Conservation (phyloP, 2,888 invertebrate genomes). For the Imbricaverruca yamaguchii region DNA sequence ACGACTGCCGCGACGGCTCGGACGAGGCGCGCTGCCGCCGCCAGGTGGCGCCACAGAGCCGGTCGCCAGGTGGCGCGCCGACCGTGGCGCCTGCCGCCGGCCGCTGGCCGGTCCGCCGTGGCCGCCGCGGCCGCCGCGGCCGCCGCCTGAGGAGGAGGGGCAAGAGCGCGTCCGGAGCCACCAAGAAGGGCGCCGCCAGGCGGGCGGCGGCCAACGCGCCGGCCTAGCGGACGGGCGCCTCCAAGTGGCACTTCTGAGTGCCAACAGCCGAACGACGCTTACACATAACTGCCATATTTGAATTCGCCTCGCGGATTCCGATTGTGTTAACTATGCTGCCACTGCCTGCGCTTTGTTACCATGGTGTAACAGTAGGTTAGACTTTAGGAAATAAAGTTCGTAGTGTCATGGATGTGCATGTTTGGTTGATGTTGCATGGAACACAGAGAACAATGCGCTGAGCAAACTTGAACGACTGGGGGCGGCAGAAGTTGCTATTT, state of each 20-base stretch:
- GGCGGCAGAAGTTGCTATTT: background rate
- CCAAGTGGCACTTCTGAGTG: background rate
- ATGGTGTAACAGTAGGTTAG: slow-evolving; percentile 2
- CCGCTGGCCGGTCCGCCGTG: background rate
- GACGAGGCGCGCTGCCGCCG: slow-evolving; percentile 46
- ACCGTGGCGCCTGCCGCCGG: background rate
- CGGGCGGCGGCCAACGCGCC: background rate
- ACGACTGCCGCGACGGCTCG: slow-evolving; percentile 56
- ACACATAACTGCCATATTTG: slow-evolving; percentile 18
- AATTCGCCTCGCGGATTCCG: background rate
- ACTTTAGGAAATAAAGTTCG: slow-evolving; percentile 14
- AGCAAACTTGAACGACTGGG: background rate
- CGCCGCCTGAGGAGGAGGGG: background rate
- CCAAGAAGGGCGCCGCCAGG: background rate
- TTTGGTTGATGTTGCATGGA: slow-evolving; percentile 12
- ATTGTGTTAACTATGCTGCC: background rate
- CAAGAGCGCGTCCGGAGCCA: background rate
- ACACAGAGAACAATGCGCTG: background rate
- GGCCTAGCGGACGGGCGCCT: background rate
- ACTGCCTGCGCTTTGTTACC: background rate
- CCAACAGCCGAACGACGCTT: background rate
- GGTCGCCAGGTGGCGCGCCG: background rate
- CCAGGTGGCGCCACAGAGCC: background rate
- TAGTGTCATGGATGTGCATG: slow-evolving; percentile 9
- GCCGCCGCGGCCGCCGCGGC: background rate